Base-by-base conservation (phyloP, 2,113 vertebrate species). In the Platycercus adscitus region DNA sequence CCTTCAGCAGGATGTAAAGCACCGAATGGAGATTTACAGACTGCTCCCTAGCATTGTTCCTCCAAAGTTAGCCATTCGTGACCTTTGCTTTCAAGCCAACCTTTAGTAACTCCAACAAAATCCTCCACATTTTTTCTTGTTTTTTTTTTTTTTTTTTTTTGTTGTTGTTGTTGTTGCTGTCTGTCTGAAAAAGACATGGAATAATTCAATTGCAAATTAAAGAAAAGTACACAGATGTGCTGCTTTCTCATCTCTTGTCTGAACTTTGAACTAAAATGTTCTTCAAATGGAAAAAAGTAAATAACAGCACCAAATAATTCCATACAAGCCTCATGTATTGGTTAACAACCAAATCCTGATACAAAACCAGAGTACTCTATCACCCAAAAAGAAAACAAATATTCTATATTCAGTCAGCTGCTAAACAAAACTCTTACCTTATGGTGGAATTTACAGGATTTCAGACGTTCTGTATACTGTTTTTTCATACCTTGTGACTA, bases 271-370 rank as follows among this genome's bases (percentile, higher is more conserved):
- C 81, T 68, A 33, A 0, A 2, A 7, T 53, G 11, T 41, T 92
- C 43, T 87, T 83, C 46, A 81, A 64, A 81, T 47, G 25, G 72
- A 91, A 95, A 71, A n/a, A 52, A 50, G 10, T 29, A 84, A 92
- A 70, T 56, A 83, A 68, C 19, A 55, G 10, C 5, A 68, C 3
- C 70, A 55, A 89, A 64, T 66, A 78, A 93, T 58, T 84, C 24
- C 16, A 41, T 50, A 23, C 10, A 46, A 84, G 3, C 4, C 10
- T 63, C 23, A 41, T 50, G 26, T 3, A 79, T 66, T 86, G 75
- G 75, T 81, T 78, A 89, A 50, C 19, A 92, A 61, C 52, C 13
- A 86, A 77, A 75, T 68, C 15, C 18, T 9, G 2, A 21, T 83
- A 44, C 12, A 69, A 61, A 89, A 81, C 4, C 2, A 0, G 4